Evolutionary conservation across 2,113 vertebrate species (phyloP), one percentile per base, ranked within the genome.

Genomic region (Ancistrus triradiatus): DNA sequence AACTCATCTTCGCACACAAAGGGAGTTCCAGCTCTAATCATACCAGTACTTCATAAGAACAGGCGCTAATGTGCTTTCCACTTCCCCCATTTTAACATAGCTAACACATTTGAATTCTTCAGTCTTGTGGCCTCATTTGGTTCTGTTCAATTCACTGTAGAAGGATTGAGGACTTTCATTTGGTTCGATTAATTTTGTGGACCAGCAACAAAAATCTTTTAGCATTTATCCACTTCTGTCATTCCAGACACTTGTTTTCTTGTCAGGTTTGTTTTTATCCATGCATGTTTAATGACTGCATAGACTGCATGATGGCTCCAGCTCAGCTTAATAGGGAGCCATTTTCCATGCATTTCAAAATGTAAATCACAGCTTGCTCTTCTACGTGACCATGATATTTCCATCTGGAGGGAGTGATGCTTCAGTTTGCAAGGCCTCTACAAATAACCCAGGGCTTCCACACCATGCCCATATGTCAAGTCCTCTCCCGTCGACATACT

Each of bases 211-310:
- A 11, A 28, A 11, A 28, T 31, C 7, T 3, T 31, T 31, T 31
- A 31, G 27, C 25, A 3, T 33, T 8, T 47, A 44, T 3, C 4
- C 35, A 14, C 35, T 9, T 61, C 21, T 63, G 52, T 21, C 21
- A 40, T 66, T 72, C 50, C 1, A 59, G 49, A 17, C n/a, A 43
- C 47, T 52, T 44, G 22, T 51, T 61, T 52, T 28, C 28, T 38
- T 52, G 52, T 19, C 59, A 58, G 46, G 60, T 50, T 66, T 47
- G 51, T 28, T 44, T 40, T 73, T 69, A 63, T 37, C 69, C 76
- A 77, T 81, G 79, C 75, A 83, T 82, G 77, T 83, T 84, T 76
- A 68, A 82, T 80, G 79, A 82, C 72, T 79, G 33, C 38, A 60
- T 74, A 69, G 80, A 81, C 70, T 80, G 35, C 35, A 59, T 75